Base-by-base conservation (phyloP, 1,140 invertebrate genomes). In the Myzus persicae region DNA sequence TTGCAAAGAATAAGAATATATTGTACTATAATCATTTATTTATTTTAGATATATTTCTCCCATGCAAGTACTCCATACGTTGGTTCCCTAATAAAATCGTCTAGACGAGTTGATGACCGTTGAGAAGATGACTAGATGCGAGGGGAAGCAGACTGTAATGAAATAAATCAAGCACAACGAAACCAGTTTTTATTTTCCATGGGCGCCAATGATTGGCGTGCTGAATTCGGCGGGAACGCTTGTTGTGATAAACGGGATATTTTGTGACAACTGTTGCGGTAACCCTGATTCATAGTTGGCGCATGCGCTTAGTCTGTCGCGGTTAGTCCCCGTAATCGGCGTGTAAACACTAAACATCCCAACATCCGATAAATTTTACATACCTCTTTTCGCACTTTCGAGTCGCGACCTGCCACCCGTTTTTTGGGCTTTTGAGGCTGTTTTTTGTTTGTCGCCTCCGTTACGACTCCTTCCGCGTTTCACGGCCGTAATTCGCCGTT, bases 341-440 rank as follows among this genome's bases (percentile, higher is more conserved):
- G 91, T 93, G 91, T 93, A 93, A 93, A 93, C 91, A 92, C 59
- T 54, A 92, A 92, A 92, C 81, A 92, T 84, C 76, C 91, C 76
- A 54, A 92, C 91, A 93, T 85, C 76, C 91, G 91, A 93, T 85
- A 85, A n/a, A 93, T 92, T 92, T 26, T 14, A 84, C 76, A 31
- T 48, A 81, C 67, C 18, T 14, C 84, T 92, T 90, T 90, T 54
- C 26, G 84, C 26, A 44, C 1, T 44, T 14, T 0, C 24, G 31
- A n/a, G 42, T 46, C n/a, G 7, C 40, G 84, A 18, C 6, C 11
- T 4, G 3, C 11, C 1, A 6, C 22, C 59, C 59, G n/a, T 20
- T 76, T 76, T n/a, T 76, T 76, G 59, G 31, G 0, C 11, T 18
- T n/a, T 5, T n/a, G 5, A 3, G 26, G 59, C 59, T 6, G 31